Conservation (phyloP, 2,113 vertebrate genomes). For the Phyllostomus hastatus region DNA sequence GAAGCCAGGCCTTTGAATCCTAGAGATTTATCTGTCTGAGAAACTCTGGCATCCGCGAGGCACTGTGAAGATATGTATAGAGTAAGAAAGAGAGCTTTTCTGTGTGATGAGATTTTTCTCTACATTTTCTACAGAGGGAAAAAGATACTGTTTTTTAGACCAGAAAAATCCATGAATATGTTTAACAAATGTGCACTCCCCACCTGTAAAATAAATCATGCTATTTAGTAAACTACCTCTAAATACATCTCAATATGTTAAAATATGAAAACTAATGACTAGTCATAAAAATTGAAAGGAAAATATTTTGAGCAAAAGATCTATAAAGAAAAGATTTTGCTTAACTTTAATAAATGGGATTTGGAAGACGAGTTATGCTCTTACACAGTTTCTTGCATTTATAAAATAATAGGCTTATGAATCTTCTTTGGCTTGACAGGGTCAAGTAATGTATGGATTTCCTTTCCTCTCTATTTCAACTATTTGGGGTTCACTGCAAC, state of each 20-base stretch:
- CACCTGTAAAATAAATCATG: conserved; percentile 63
- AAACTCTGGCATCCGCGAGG: conserved; percentile 28
- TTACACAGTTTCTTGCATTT: conserved; percentile 54
- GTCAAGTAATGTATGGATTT: conserved; percentile 45
- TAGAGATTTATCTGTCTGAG: conserved; percentile 45
- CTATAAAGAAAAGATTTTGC: conserved; percentile 62
- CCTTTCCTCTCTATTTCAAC: conserved; percentile 51
- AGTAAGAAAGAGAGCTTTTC: conserved; percentile 43
- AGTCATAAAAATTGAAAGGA: conserved; percentile 64
- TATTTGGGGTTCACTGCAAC: conserved; percentile 56
- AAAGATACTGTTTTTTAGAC: conserved; percentile 52
- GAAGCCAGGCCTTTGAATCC: conserved; percentile 48
- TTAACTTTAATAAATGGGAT: conserved; percentile 64
- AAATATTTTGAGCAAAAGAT: conserved; percentile 62
- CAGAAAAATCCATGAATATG: conserved; percentile 57
- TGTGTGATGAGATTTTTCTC: conserved; percentile 37
- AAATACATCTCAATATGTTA: conserved; percentile 66
- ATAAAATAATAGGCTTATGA: conserved; percentile 40
- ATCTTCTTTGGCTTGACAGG: conserved; percentile 53
- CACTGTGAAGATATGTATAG: conserved; percentile 30
- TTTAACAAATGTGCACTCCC: conserved; percentile 54
- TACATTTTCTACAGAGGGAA: conserved; percentile 46
- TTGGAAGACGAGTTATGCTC: conserved; percentile 51
- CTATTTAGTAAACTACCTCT: conserved; percentile 64
- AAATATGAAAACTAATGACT: conserved; percentile 66